Evolutionary conservation across 2,113 vertebrate genomes (phyloP).

Genomic region (Aix galericulata): DNA sequence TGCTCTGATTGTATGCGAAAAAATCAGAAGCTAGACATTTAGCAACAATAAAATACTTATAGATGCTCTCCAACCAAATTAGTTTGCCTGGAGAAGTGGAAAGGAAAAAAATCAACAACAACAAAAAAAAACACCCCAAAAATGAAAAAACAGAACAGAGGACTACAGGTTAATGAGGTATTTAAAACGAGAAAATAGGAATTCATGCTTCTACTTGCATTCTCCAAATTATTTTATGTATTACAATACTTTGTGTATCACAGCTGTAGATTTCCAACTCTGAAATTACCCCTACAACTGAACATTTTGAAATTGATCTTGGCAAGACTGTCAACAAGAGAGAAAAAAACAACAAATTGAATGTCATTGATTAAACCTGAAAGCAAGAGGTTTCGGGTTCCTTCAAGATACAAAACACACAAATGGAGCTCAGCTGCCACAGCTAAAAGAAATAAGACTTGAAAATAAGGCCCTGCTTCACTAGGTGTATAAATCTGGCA

Average conservation of each 20-base stretch:
- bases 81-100: not conserved
- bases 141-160: not conserved
- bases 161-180: not conserved
- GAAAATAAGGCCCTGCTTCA: conserved; percentile 7
- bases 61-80: not conserved
- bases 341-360: not conserved
- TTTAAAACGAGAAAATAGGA: conserved; percentile 3
- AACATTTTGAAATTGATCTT: not conserved
- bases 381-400: not conserved
- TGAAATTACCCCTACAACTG: not conserved
- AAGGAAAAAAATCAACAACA: too few species aligned
- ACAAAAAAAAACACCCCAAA: not conserved
- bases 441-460: not conserved
- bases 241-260: not conserved
- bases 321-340: not conserved
- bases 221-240: not conserved
- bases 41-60: not conserved
- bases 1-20: not conserved
- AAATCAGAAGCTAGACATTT: not conserved
- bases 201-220: not conserved
- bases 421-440: not conserved
- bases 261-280: not conserved
- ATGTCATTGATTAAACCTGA: not conserved
- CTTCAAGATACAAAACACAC: not conserved
- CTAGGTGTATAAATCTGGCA: not conserved